Evolutionary conservation across 2,797 vertebrate species (phyloP).

Genomic region (Okamejei kenojei): DNA sequence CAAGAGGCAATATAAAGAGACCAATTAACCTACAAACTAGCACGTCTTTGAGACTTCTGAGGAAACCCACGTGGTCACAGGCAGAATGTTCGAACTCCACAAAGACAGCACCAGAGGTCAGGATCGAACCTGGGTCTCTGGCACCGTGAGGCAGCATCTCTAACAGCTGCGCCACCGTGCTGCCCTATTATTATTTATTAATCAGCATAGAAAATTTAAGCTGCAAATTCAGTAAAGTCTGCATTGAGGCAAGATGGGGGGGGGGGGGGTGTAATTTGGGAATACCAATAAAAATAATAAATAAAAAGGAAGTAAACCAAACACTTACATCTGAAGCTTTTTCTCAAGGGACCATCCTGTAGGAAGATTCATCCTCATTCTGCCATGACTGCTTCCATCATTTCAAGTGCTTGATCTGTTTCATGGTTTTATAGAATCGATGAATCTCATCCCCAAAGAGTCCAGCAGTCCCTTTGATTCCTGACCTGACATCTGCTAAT

Average conservation of each 20-base stretch:
- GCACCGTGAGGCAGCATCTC: too few species aligned
- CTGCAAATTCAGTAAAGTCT: neutral
- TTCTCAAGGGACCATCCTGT: constrained; percentile 46
- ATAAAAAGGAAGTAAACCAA: constrained; percentile 36
- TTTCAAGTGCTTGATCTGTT: constrained; percentile 63
- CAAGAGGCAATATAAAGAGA: too few species aligned
- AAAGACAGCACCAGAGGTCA: too few species aligned
- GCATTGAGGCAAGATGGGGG: neutral
- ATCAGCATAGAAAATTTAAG: neutral
- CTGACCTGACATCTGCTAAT: constrained; percentile 69
- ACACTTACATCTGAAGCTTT: constrained; percentile 48
- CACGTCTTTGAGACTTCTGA: too few species aligned
- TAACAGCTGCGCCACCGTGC: too few species aligned
- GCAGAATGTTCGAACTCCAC: too few species aligned
- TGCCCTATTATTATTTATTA: too few species aligned
- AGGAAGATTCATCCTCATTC: constrained; percentile 63
- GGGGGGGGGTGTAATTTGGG: neutral
- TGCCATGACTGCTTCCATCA: constrained; percentile 63
- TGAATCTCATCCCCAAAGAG: constrained; percentile 68
- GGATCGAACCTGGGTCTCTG: too few species aligned
- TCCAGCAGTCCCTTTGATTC: constrained; percentile 65
- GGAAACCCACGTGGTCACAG: too few species aligned
- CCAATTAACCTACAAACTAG: too few species aligned
- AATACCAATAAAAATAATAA: constrained; percentile 24
- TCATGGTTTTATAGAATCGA: constrained; percentile 61